Evolutionary conservation across 2,888 invertebrate species (phyloP).

Genomic region (Ophraella communa): DNA sequence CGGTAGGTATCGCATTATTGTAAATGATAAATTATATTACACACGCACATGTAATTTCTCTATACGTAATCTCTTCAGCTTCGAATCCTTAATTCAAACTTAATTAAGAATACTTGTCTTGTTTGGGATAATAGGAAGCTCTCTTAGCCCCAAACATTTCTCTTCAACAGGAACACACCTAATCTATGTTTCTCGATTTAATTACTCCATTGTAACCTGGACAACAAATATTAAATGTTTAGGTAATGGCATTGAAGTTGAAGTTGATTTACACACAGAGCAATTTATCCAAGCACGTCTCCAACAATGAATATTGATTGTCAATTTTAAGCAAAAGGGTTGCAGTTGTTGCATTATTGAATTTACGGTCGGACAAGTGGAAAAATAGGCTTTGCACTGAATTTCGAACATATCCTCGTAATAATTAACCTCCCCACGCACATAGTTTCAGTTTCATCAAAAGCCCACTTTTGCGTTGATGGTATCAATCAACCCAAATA

Average conservation of each 20-base stretch:
- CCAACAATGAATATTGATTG: background rate
- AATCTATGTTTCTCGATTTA: conserved; percentile 4
- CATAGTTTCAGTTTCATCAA: background rate
- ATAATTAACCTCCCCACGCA: background rate
- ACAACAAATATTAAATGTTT: background rate
- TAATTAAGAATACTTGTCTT: conserved; percentile 3
- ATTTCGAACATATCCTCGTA: background rate
- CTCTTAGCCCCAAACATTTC: background rate
- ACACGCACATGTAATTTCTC: background rate
- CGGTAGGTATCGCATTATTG: background rate
- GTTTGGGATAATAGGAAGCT: background rate
- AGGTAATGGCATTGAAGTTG: background rate
- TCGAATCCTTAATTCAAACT: background rate
- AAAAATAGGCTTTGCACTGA: background rate
- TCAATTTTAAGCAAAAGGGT: background rate
- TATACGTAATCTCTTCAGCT: background rate
- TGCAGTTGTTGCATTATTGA: background rate
- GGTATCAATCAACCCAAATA: background rate
- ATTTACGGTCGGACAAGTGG: background rate
- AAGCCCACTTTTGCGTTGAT: background rate
- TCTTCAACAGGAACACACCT: background rate
- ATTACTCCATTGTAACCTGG: conserved; percentile 7
- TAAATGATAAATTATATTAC: background rate
- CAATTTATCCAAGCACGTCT: background rate
- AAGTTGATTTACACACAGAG: background rate